Evolutionary conservation across 2,113 vertebrate genomes (phyloP), one percentile per base, ranked within the genome.

Genomic region (Sarotherodon lohbergeri): DNA sequence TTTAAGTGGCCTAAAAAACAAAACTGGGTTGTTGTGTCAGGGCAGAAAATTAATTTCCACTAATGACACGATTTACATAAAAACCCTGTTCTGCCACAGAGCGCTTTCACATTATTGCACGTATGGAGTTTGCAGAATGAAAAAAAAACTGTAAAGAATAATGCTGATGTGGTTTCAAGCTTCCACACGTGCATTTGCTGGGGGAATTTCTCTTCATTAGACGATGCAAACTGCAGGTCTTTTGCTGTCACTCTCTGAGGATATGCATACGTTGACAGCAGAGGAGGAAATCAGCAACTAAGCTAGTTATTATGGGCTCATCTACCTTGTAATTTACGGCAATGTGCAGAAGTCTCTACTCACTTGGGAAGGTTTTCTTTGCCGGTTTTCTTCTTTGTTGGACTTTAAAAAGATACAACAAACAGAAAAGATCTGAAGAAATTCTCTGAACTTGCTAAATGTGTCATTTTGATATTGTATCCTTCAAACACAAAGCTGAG

Each of bases 251-350:
- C 54, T 29, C 17, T 63, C 24, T 29, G 29, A 80, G 22, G 48
- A 83, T 36, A 50, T 24, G 73, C 54, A 19, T 17, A 24, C 9
- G 24, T 54, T 43, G 14, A 80, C 24, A 13, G 54, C 8, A 4
- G 50, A 83, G 57, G 46, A 85, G 80, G 34, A 92, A 85, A 89
- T 57, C 43, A 19, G 13, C 82, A 73, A 43, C 83, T 82, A 7
- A 90, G 76, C 73, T 81, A 46, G 84, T 86, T 71, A 80, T 90
- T 88, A 92, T 4, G 4, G 32, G 5, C 46, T 59, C 43, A 4
- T 86, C 86, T 66, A 54, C 76, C 84, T 66, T 91, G 78, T 90
- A 84, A 92, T 90, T 94, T 90, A 83, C 24, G n/a, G 68, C 36
- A 36, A 78, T 81, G 61, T 57, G 54, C 57, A 39, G 73, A 88